phyloP scores from a whole-genome alignment of 1,140 invertebrate species.

The Aphis gossypii region DNA sequence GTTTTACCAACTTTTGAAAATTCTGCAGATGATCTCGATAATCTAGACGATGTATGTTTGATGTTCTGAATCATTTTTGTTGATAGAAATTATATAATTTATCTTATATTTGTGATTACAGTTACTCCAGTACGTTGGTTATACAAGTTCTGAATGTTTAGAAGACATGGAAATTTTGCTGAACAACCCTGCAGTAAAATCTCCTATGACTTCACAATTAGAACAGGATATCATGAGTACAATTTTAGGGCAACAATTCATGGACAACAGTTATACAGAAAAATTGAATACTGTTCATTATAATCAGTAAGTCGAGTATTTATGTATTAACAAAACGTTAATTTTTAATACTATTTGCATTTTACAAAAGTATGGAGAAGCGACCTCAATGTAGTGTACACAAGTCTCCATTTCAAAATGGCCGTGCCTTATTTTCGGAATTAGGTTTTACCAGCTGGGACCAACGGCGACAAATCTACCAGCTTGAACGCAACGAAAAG shows the following conservation, averaged over 20 bases:
- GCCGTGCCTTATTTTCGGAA: constrained; percentile 87
- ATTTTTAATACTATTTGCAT: constrained; percentile 1
- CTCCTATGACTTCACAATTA: constrained; percentile 72
- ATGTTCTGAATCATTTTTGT: background rate
- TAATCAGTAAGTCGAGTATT: background rate
- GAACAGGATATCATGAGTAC: constrained; percentile 86
- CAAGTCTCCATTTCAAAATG: constrained; percentile 77
- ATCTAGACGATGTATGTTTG: constrained; percentile 83
- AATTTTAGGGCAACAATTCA: constrained; percentile 80
- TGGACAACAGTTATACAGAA: constrained; percentile 73
- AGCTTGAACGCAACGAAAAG: constrained; percentile 89
- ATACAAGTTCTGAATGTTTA: constrained; percentile 90
- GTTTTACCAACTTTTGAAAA: constrained; percentile 83
- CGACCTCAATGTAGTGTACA: constrained; percentile 50
- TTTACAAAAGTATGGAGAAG: constrained; percentile 38
- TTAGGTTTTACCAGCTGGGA: constrained; percentile 90
- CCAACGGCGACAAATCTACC: constrained; percentile 81
- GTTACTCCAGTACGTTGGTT: constrained; percentile 88
- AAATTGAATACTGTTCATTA: constrained; percentile 62
- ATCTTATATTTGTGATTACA: constrained; percentile 63
- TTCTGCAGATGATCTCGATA: constrained; percentile 87
- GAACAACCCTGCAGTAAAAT: constrained; percentile 73
- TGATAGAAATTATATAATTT: background rate
- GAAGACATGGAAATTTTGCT: constrained; percentile 73
- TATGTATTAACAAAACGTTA: background rate